Evolutionary conservation across 1,140 invertebrate genomes (phyloP).

Genomic region (Papilio xuthus): DNA sequence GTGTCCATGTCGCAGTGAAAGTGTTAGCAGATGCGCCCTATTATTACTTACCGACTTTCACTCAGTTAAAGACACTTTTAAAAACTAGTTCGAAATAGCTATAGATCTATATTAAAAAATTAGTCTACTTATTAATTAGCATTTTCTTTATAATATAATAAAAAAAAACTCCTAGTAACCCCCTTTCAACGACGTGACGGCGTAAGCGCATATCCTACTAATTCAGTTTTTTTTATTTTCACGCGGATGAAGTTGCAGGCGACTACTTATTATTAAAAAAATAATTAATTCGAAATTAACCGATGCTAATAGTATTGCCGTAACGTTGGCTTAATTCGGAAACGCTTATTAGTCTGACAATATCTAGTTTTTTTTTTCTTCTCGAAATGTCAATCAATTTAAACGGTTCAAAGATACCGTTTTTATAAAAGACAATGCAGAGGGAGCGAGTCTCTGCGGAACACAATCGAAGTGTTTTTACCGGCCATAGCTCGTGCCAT

Average conservation of each 20-base stretch:
- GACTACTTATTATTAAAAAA: no score
- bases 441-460: conserved; percentile 32
- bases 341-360: conserved; percentile 13
- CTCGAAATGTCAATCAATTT: conserved; percentile 5
- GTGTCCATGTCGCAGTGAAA: conserved; percentile 51
- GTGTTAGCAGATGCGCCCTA: conserved; percentile 42
- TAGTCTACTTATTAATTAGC: no score
- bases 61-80: neutral
- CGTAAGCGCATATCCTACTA: no score
- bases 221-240: no score
- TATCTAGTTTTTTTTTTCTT: conserved; percentile 22
- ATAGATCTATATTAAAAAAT: no score
- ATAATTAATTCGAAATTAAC: no score
- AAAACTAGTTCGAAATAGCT: no score
- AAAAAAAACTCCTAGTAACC: no score
- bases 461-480: conserved; percentile 59
- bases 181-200: no score
- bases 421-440: conserved; percentile 22
- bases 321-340: neutral
- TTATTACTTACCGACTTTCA: neutral
- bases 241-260: no score
- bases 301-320: neutral
- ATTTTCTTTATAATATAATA: no score
- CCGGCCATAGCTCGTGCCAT: conserved; percentile 60
- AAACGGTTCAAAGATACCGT: conserved; percentile 32